Evolutionary conservation across 2,797 vertebrate genomes (phyloP).

Genomic region (Glyptemys insculpta): DNA sequence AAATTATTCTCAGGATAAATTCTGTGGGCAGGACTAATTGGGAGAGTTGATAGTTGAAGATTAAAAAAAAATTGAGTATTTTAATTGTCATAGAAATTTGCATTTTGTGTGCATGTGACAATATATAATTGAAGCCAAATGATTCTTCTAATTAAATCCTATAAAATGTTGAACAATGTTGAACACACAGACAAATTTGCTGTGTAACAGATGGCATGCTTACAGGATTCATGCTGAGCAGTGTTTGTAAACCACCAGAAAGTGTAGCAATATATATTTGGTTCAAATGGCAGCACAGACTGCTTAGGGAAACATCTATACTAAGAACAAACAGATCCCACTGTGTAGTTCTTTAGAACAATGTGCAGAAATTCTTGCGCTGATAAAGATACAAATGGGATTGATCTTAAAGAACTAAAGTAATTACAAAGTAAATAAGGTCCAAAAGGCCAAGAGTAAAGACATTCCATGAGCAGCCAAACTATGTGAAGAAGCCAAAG

Average conservation of each 20-base stretch:
- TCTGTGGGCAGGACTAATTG: background rate
- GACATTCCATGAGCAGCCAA: background rate
- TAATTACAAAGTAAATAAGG: background rate
- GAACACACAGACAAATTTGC: background rate
- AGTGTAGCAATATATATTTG: background rate
- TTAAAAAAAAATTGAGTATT: background rate
- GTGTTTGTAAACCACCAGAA: background rate
- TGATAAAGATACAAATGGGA: background rate
- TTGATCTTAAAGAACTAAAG: background rate
- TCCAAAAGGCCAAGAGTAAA: background rate
- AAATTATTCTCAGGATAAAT: background rate
- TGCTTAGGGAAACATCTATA: background rate
- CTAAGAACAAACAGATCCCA: background rate
- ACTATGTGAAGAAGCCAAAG: background rate
- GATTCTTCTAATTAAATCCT: background rate
- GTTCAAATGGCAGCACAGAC: background rate
- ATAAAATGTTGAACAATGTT: background rate
- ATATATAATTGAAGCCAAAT: background rate
- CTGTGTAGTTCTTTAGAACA: background rate
- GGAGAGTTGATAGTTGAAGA: background rate
- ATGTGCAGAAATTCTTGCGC: background rate
- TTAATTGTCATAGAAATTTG: background rate
- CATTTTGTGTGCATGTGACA: rapidly evolving
- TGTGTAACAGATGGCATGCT: background rate
- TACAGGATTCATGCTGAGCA: background rate